phyloP scores from a whole-genome alignment of 2,888 invertebrate genomes.

The Drosophila anomelani region DNA sequence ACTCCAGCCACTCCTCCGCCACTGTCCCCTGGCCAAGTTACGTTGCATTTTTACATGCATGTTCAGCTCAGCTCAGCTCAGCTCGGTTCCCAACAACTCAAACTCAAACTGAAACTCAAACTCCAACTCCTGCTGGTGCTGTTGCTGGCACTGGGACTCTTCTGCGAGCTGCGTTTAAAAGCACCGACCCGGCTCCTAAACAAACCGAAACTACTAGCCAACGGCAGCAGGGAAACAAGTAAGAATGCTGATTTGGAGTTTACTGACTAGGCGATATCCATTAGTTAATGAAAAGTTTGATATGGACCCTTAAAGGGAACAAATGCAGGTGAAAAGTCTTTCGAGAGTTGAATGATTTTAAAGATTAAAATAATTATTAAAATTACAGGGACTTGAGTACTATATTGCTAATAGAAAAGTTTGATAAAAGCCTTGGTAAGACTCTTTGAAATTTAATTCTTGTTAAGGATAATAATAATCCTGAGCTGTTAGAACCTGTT shows the following conservation, averaged over 20 bases:
- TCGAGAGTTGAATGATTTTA: not conserved
- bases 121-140: constrained; percentile 11
- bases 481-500: not conserved
- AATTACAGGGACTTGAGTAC: not conserved
- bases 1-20: constrained; percentile 4
- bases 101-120: constrained; percentile 38
- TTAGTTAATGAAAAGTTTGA: not conserved
- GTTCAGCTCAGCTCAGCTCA: constrained; percentile 52
- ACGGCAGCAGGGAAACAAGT: constrained; percentile 38
- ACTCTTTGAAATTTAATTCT: not conserved
- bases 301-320: not conserved
- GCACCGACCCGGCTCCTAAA: constrained; percentile 75
- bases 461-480: not conserved
- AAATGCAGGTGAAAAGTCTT: too few species aligned
- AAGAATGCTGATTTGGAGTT: not conserved
- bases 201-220: constrained; percentile 67
- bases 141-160: constrained; percentile 24
- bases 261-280: constrained; percentile 19
- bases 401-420: not conserved
- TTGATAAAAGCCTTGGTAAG: not conserved
- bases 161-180: constrained; percentile 63
- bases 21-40: constrained; percentile 45
- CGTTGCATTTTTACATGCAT: constrained; percentile 79
- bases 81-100: constrained; percentile 57
- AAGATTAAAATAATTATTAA: not conserved